These are phyloP conservation scores for Drosophila gunungcola DNA, from an alignment of 1,140 invertebrate genomes.

Conservation along the genomic window DNA sequence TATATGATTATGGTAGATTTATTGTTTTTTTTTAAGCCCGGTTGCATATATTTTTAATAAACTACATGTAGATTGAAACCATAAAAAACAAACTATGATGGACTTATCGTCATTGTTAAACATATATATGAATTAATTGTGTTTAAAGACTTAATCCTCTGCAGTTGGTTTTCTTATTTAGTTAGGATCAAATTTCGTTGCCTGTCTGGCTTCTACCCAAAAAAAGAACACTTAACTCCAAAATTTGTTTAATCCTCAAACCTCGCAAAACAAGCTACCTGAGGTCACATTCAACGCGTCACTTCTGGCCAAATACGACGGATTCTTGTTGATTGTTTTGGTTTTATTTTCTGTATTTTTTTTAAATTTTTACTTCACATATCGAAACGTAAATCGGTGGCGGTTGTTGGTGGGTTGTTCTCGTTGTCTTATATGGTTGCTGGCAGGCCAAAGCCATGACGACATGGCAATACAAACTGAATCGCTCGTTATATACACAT, in stretches of 20 bases:
- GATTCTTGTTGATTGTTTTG: conserved; percentile 36
- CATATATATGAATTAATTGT: background rate
- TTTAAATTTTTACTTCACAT: conserved; percentile 20
- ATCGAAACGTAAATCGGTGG: conserved; percentile 28
- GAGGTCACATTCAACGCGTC: conserved; percentile 51
- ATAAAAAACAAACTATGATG: too few relatives aligned
- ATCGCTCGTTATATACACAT: conserved; percentile 31
- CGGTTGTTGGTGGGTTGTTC: conserved; percentile 38
- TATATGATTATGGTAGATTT: too few relatives aligned
- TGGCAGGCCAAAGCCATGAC: conserved; percentile 60
- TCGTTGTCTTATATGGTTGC: conserved; percentile 43
- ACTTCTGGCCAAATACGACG: conserved; percentile 44
- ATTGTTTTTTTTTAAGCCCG: too few relatives aligned
- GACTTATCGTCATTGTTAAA: too few relatives aligned
- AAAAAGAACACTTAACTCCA: conserved; percentile 13
- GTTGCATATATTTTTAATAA: too few relatives aligned
- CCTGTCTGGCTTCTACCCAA: background rate
- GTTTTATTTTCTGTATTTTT: conserved; percentile 20
- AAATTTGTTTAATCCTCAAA: conserved; percentile 22
- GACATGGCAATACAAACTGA: conserved; percentile 52
- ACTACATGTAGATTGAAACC: too few relatives aligned
- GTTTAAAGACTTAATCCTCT: background rate
- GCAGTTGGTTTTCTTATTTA: background rate
- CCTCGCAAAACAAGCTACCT: conserved; percentile 41
- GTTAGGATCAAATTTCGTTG: conserved; percentile 7